Base-by-base conservation (phyloP, 2,797 vertebrate genomes). In the Anableps anableps region DNA sequence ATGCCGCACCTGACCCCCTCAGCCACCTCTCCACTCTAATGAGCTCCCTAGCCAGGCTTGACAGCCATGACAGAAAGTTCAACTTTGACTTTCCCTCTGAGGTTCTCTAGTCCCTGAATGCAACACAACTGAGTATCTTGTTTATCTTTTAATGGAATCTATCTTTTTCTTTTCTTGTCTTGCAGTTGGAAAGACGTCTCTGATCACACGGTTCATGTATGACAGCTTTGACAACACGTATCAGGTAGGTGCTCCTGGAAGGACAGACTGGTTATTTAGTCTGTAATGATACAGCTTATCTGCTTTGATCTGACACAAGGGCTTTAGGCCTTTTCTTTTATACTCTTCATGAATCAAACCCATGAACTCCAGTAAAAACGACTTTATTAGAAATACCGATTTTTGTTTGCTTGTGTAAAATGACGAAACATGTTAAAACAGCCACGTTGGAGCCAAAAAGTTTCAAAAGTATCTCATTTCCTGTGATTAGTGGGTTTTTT, bases 211-310 rank as follows among this genome's bases (percentile, higher is more conserved):
- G 77, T 96, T 96, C 95, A 96, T 96, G 96, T 96, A 96, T 85
- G 96, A 96, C 96, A 96, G 96, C 93, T 96, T 96, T 85, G 96
- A 96, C 95, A 96, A 96, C 96, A 96, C 96, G 0, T 96, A 96
- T 93, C 96, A 96, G 95, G 96, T 96, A 93, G 29, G 93, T 89
- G 64, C 72, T 66, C 4, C 34, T 16, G 23, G 36, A 64, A 19
- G 31, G 9, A 36, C 66, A 55, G 31, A 82, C 71, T 66, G 29
- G 38, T 53, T 64, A 43, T 83, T 82, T 78, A 77, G 36, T 72
- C 48, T 80, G 43, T 82, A 45, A 50, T 78, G 50, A 81, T 73
- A 53, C 43, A 3, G 68, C n/a, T 55, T 48, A 75, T 83, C 78
- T 81, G 45, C 26, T 62, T 81, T 78, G 70, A 78, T 91, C 75